These are phyloP conservation scores for Deroptyus accipitrinus DNA, from an alignment of 2,113 vertebrate genomes.

Conservation along the genomic window DNA sequence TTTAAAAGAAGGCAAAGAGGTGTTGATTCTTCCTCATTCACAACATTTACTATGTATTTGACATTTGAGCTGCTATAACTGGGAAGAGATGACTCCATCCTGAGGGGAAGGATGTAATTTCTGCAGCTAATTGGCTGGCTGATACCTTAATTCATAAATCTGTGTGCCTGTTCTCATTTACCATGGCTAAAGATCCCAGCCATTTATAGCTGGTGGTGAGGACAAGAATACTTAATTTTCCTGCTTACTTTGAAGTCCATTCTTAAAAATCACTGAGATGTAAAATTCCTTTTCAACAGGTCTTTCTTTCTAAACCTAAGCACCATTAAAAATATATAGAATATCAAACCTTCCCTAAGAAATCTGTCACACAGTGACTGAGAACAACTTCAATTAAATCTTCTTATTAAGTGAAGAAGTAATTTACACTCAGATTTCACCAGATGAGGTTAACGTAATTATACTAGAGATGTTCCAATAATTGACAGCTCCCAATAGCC, in stretches of 20 bases:
- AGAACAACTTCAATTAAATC: conserved; percentile 41
- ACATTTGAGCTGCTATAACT: conserved; percentile 74
- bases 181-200: conserved; percentile 58
- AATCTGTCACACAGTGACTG: neutral
- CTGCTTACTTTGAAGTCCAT: conserved; percentile 35
- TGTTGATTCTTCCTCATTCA: conserved; percentile 56
- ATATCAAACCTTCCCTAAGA: neutral
- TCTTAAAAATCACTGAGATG: conserved; percentile 38
- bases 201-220: conserved; percentile 38
- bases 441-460: conserved; percentile 51
- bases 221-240: conserved; percentile 51
- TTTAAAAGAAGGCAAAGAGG: conserved; percentile 51
- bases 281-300: neutral
- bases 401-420: conserved; percentile 40
- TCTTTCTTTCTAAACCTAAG: neutral
- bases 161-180: conserved; percentile 60
- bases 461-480: conserved; percentile 25
- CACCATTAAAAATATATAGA: neutral
- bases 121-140: conserved; percentile 75
- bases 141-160: conserved; percentile 70
- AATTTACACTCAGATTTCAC: conserved; percentile 42
- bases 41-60: conserved; percentile 75
- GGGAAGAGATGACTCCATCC: conserved; percentile 72
- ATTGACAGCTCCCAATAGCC: conserved; percentile 19
- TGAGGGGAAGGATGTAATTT: conserved; percentile 74